Evolutionary conservation across 2,797 vertebrate genomes (phyloP).

Genomic region (Aselliscus stoliczkanus): DNA sequence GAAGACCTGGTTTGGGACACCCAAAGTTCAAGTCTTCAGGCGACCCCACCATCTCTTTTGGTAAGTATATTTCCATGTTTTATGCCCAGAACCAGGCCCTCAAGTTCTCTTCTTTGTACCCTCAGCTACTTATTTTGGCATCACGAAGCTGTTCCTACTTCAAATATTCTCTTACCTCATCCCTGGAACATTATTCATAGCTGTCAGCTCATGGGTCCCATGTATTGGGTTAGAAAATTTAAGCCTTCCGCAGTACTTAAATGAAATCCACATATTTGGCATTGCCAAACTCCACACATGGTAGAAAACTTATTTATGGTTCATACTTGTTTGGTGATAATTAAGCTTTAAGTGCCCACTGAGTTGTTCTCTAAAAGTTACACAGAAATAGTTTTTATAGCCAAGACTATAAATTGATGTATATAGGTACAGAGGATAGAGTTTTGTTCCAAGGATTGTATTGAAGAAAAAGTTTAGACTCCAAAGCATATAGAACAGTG

Average conservation of each 20-base stretch:
- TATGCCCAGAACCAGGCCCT: not conserved
- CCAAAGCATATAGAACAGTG: not conserved
- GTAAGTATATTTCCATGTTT: constrained; percentile 70
- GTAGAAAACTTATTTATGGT: not conserved
- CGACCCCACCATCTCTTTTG: constrained; percentile 50
- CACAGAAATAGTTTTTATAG: not conserved
- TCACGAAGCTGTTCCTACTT: not conserved
- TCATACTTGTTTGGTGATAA: constrained; percentile 32
- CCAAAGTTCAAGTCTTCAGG: constrained; percentile 71
- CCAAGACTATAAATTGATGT: not conserved
- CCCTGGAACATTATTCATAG: constrained; percentile 10
- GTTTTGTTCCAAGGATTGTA: constrained; percentile 11
- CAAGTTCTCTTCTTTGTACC: not conserved
- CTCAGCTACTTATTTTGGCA: constrained; percentile 16
- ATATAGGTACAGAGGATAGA: not conserved
- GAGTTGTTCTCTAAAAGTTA: not conserved
- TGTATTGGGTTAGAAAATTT: constrained; percentile 35
- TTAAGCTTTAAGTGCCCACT: not conserved
- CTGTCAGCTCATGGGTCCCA: constrained; percentile 14
- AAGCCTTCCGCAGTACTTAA: not conserved
- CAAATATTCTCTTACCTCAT: constrained; percentile 36
- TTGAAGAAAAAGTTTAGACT: not conserved
- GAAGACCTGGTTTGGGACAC: constrained; percentile 76
- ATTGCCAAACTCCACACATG: not conserved
- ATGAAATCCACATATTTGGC: not conserved